Conservation (phyloP, 2,888 invertebrate genomes). For the Conomelus anceps region DNA sequence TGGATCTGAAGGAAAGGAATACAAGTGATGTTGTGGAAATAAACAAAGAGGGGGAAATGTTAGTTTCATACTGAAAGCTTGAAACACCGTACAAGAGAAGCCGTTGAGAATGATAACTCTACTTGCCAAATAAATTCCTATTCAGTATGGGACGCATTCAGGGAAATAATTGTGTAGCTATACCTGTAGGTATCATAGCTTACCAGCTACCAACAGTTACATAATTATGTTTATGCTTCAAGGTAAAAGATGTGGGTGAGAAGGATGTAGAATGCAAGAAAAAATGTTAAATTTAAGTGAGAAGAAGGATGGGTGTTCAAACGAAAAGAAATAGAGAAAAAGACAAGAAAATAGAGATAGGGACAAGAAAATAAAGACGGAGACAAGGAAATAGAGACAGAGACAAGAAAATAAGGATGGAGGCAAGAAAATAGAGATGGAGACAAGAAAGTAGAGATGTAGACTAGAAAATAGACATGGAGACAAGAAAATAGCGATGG, state of each 20-base stretch:
- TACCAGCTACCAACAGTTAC: not conserved
- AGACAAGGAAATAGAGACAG: no score
- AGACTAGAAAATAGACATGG: no score
- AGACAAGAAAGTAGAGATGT: no score
- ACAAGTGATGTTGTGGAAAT: not conserved
- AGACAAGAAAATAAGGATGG: no score
- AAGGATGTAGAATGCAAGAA: no score
- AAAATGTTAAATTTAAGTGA: no score
- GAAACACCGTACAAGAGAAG: not conserved
- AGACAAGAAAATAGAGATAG: no score
- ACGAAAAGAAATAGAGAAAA: no score
- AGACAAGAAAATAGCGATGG: no score
- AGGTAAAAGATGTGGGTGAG: not conserved
- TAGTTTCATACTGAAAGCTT: not conserved
- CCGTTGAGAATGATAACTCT: not conserved
- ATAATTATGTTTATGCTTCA: not conserved
- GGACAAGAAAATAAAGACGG: no score
- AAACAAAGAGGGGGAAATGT: not conserved
- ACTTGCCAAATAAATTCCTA: not conserved
- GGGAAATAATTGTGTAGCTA: not conserved
- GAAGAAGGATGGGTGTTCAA: no score
- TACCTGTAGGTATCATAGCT: not conserved
- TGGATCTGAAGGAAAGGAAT: not conserved
- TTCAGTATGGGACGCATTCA: not conserved
- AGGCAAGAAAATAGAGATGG: no score